Evolutionary conservation across 2,113 vertebrate genomes (phyloP).

Genomic region (Spheniscus mendiculus): DNA sequence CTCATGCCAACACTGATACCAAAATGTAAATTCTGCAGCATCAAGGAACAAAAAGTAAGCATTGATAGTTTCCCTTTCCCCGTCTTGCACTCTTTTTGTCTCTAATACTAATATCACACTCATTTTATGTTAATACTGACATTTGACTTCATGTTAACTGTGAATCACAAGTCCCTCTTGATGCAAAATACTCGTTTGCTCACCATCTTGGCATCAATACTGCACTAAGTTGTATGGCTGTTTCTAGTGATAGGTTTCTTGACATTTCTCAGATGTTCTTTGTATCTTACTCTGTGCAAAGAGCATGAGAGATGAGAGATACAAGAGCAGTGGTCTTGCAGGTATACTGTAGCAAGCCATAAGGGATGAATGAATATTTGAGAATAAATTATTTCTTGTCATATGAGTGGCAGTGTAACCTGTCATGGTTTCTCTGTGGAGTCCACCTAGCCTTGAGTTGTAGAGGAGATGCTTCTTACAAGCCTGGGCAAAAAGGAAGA

Average conservation of each 20-base stretch:
- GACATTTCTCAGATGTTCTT: background rate
- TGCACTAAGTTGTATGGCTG: background rate
- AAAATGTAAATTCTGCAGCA: background rate
- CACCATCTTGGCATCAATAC: background rate
- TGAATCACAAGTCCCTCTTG: background rate
- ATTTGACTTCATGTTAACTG: background rate
- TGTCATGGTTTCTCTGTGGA: background rate
- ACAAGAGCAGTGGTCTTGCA: background rate
- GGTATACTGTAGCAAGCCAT: background rate
- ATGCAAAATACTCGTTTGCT: background rate
- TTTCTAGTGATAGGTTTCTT: background rate
- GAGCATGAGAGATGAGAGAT: background rate
- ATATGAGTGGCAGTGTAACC: background rate
- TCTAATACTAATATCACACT: background rate
- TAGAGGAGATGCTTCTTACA: background rate
- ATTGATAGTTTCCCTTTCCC: background rate
- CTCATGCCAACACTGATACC: background rate
- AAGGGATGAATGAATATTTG: background rate
- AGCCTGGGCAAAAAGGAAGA: background rate
- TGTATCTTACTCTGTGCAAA: background rate
- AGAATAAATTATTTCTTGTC: background rate
- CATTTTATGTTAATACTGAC: background rate
- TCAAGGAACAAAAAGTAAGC: background rate
- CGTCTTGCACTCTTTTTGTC: background rate
- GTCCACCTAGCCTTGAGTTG: background rate